Percentiles rank a stretch among this genome's conserved stretches.
These are phyloP conservation scores for Trichogramma dendrolimi DNA, from an alignment of 2,888 invertebrate species.

Conservation along the genomic window DNA sequence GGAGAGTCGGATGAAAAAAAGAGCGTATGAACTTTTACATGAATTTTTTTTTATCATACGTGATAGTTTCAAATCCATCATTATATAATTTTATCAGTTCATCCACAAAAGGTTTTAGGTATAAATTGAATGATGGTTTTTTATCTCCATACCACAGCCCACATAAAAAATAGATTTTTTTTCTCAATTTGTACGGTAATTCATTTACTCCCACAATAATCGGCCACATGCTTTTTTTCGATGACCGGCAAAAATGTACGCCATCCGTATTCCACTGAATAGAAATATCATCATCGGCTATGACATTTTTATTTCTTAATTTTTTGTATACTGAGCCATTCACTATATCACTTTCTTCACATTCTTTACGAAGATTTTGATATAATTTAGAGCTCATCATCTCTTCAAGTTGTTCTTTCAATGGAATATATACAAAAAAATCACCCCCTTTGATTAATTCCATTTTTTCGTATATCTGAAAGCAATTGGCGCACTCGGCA, in stretches of 20 bases:
- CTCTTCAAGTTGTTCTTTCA: not conserved
- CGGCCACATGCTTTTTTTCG: conserved; percentile 22
- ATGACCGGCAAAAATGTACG: not conserved
- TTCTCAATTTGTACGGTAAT: conserved; percentile 3
- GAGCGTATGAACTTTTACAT: conserved; percentile 16
- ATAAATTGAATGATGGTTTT: conserved; percentile 11
- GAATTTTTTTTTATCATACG: not conserved
- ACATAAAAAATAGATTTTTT: conserved; percentile 22
- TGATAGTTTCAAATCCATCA: conserved; percentile 10
- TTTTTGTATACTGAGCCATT: not conserved
- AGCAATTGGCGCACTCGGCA: not conserved
- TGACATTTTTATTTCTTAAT: not conserved
- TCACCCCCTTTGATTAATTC: not conserved
- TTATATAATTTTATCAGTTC: conserved; percentile 17
- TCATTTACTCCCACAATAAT: conserved; percentile 27
- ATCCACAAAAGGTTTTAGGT: conserved; percentile 17
- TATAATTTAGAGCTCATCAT: not conserved
- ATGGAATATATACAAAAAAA: not conserved
- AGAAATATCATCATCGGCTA: not conserved
- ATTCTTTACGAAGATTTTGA: not conserved
- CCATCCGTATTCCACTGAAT: not conserved
- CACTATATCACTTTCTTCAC: not conserved
- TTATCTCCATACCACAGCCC: conserved; percentile 21
- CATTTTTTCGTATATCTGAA: not conserved
- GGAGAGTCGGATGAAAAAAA: conserved; percentile 19